Evolutionary conservation across 2,113 vertebrate genomes (phyloP).

Genomic region (Spea bombifrons): DNA sequence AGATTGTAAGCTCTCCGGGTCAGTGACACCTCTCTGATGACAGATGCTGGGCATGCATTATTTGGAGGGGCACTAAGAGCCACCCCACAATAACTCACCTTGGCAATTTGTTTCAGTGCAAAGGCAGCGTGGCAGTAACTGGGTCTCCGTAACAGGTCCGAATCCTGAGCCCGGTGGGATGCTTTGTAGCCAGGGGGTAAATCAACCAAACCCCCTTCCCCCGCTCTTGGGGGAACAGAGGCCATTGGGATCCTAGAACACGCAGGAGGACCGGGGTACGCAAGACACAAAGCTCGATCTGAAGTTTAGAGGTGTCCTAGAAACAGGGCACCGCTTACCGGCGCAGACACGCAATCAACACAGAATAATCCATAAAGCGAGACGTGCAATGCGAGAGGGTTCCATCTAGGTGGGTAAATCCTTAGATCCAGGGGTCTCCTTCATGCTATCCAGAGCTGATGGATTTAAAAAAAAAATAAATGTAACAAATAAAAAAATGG

Average conservation of each 20-base stretch:
- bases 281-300: constrained; percentile 58
- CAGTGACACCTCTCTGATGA: neutral
- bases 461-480: neutral
- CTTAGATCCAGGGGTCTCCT: constrained; percentile 30
- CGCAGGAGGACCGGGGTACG: constrained; percentile 21
- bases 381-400: constrained; percentile 56
- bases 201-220: constrained; percentile 54
- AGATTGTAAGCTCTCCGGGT: neutral
- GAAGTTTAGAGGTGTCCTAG: constrained; percentile 63
- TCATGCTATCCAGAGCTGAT: constrained; percentile 61
- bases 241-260: constrained; percentile 72
- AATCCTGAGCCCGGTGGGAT: constrained; percentile 52
- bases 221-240: constrained; percentile 73
- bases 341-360: neutral
- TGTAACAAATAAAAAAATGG: constrained; percentile 9
- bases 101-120: constrained; percentile 79
- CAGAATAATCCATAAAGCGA: constrained; percentile 47
- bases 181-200: constrained; percentile 35
- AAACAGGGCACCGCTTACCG: neutral
- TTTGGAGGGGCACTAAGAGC: neutral
- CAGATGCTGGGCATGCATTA: neutral
- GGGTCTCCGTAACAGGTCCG: constrained; percentile 72
- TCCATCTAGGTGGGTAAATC: constrained; percentile 44
- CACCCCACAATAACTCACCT: constrained; percentile 65
- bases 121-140: constrained; percentile 81